Conservation (phyloP, 2,797 vertebrate genomes). For the Chaetophractus vellerosus region DNA sequence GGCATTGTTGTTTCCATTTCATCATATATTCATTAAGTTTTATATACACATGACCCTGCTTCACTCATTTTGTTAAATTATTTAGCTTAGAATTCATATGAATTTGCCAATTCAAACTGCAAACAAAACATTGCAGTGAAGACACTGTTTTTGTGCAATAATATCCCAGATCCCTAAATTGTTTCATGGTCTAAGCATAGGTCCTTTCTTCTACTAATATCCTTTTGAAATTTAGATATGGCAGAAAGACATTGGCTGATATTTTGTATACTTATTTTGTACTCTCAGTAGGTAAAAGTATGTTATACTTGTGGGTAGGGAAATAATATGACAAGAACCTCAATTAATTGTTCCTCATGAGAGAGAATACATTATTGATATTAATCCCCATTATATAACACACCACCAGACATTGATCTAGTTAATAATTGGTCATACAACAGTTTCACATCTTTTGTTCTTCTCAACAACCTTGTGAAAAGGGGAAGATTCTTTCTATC, state of each 20-base stretch:
- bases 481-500: not conserved
- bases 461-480: not conserved
- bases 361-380: not conserved
- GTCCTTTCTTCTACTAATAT: not conserved
- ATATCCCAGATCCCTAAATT: not conserved
- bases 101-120: not conserved
- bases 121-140: not conserved
- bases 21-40: not conserved
- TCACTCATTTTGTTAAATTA: not conserved
- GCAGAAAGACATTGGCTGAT: not conserved
- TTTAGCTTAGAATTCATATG: not conserved
- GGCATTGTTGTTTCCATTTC: not conserved
- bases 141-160: not conserved
- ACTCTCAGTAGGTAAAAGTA: not conserved
- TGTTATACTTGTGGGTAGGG: not conserved
- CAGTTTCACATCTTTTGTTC: not conserved
- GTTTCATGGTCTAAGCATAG: not conserved
- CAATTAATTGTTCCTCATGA: not conserved
- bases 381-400: not conserved
- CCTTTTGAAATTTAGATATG: not conserved
- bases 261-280: not conserved
- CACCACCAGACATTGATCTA: not conserved
- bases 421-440: not conserved
- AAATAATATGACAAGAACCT: not conserved
- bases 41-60: not conserved